Evolutionary conservation across 2,113 vertebrate genomes (phyloP).

Genomic region (Toxotes chatareus): DNA sequence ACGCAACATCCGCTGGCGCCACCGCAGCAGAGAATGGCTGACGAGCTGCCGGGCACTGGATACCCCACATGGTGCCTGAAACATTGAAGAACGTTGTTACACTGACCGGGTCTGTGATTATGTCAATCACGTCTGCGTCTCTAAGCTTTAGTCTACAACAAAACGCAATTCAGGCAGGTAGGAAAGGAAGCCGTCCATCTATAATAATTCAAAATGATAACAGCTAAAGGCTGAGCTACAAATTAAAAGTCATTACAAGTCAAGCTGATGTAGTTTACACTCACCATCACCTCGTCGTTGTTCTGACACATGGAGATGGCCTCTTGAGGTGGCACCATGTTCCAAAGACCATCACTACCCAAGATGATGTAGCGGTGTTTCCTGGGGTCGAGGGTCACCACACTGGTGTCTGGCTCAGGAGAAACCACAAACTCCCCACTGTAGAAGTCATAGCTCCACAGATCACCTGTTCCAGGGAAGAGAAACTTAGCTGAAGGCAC

Average conservation of each 20-base stretch:
- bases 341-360: slow-evolving; percentile 96
- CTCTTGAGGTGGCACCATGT: slow-evolving; percentile 97
- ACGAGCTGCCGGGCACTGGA: slow-evolving; percentile 93
- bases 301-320: slow-evolving; percentile 96
- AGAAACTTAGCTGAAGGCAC: not conserved
- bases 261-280: not conserved
- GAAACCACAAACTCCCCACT: slow-evolving; percentile 97
- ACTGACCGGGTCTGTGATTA: not conserved
- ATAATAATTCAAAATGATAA: not conserved
- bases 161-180: not conserved
- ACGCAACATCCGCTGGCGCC: slow-evolving; percentile 95
- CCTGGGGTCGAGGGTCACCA: slow-evolving; percentile 91
- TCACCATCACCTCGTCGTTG: slow-evolving; percentile 87
- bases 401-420: slow-evolving; percentile 95
- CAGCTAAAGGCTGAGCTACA: not conserved
- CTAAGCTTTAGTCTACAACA: not conserved
- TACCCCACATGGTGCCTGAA: slow-evolving; percentile 88
- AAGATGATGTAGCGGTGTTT: slow-evolving; percentile 95
- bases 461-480: slow-evolving; percentile 85
- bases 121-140: not conserved
- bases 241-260: not conserved
- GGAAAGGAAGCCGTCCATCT: no score
- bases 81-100: not conserved
- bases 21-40: slow-evolving; percentile 91
- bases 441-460: slow-evolving; percentile 99